Conservation (phyloP, 2,888 invertebrate species). For the Homarus gammarus region DNA sequence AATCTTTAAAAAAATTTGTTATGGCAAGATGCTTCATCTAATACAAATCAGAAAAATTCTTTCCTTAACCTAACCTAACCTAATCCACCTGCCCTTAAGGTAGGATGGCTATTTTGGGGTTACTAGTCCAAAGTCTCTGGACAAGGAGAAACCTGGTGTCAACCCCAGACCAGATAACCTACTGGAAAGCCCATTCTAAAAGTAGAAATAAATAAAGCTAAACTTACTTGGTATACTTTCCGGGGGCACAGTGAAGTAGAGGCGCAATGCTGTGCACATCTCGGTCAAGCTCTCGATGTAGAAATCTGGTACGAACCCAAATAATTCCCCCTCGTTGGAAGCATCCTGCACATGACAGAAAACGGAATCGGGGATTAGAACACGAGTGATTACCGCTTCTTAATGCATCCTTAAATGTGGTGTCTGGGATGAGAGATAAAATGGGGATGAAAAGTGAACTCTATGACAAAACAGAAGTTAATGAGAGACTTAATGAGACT, state of each 20-base stretch:
- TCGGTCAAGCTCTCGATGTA: slow-evolving; percentile 86
- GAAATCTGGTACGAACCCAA: slow-evolving; percentile 87
- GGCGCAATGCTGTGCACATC: slow-evolving; percentile 83
- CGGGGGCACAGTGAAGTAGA: slow-evolving; percentile 84
- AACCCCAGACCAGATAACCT: not conserved
- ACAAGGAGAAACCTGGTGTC: too few relatives aligned
- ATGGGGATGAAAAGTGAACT: too few relatives aligned
- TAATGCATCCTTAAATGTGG: not conserved
- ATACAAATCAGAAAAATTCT: too few relatives aligned
- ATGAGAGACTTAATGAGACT: too few relatives aligned
- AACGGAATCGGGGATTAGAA: not conserved
- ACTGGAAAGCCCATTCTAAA: not conserved
- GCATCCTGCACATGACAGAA: slow-evolving; percentile 81
- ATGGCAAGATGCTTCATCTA: too few relatives aligned
- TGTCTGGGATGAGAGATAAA: too few relatives aligned
- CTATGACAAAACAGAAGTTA: too few relatives aligned
- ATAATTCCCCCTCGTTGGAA: slow-evolving; percentile 83
- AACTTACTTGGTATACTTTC: slow-evolving; percentile 79
- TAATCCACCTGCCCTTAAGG: too few relatives aligned
- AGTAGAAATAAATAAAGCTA: not conserved
- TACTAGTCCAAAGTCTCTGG: too few relatives aligned
- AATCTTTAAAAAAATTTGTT: too few relatives aligned
- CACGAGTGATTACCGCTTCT: not conserved
- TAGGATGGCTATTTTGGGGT: too few relatives aligned
- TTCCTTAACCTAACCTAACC: too few relatives aligned